Evolutionary conservation across 2,113 vertebrate genomes (phyloP).

Genomic region (Ploceus nigricollis): DNA sequence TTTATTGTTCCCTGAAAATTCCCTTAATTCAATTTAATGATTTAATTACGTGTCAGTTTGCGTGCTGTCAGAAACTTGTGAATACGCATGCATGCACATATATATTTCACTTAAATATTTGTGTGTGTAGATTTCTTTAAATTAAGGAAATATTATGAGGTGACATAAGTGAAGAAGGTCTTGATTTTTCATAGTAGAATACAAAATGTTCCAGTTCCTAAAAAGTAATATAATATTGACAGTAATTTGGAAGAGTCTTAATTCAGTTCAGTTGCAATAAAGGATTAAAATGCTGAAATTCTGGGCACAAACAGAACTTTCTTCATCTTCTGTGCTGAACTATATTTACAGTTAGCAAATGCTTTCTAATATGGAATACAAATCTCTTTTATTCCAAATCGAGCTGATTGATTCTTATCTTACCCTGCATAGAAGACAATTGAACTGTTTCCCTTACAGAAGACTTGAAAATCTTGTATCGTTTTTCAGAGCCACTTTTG

Average conservation of each 20-base stretch:
- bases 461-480: neutral
- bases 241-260: neutral
- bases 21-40: conserved; percentile 69
- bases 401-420: neutral
- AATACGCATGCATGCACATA: neutral
- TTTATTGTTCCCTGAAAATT: conserved; percentile 70
- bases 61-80: neutral
- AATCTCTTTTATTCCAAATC: neutral
- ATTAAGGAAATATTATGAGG: neutral
- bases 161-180: neutral
- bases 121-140: neutral
- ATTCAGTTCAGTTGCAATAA: neutral
- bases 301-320: neutral
- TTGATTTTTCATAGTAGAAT: neutral
- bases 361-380: neutral
- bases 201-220: neutral
- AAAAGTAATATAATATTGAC: neutral
- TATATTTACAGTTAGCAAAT: neutral
- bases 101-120: conserved; percentile 3
- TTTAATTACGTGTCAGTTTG: conserved; percentile 68
- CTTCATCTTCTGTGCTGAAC: neutral
- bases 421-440: fast-evolving
- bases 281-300: neutral
- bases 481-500: neutral
- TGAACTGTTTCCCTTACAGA: neutral